Conservation (phyloP, 92 coral and sea anemone genomes). For the Epizoanthus ramosus region DNA sequence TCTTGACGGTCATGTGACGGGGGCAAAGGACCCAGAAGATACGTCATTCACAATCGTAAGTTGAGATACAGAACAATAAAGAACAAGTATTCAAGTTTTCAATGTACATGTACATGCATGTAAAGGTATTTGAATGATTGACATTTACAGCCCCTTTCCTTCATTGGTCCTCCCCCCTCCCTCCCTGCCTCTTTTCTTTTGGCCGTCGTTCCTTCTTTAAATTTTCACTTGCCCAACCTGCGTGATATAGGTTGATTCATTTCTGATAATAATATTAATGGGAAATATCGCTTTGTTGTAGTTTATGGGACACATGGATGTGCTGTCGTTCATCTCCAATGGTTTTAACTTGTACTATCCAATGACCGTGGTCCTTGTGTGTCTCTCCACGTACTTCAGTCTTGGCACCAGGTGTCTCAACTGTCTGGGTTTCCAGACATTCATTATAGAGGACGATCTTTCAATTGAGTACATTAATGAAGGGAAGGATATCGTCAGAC, state of each 20-base stretch:
- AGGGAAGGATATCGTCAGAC: slow-evolving; percentile 90
- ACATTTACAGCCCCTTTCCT: neutral
- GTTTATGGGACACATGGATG: slow-evolving; percentile 99
- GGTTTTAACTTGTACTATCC: slow-evolving; percentile 98
- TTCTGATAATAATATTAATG: neutral
- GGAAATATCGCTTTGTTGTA: slow-evolving; percentile 23
- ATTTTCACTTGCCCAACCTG: neutral
- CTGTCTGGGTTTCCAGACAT: slow-evolving; percentile 98
- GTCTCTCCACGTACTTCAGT: slow-evolving; percentile 96
- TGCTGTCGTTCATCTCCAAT: slow-evolving; percentile 89
- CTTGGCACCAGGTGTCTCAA: slow-evolving; percentile 95
- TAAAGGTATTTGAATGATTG: neutral
- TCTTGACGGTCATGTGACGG: slow-evolving; percentile 98
- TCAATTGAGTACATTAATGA: slow-evolving; percentile 93
- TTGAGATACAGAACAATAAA: neutral
- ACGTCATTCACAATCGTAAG: slow-evolving; percentile 92
- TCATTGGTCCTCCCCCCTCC: neutral
- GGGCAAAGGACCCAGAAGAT: slow-evolving; percentile 73
- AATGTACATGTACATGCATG: no score
- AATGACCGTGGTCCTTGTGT: slow-evolving; percentile 96
- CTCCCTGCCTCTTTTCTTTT: neutral
- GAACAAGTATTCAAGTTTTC: no score
- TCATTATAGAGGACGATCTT: slow-evolving; percentile 93
- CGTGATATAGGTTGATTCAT: neutral
- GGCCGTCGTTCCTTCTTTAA: neutral